Evolutionary conservation across 2,888 invertebrate species (phyloP).

Genomic region (Chloroclystis v-ata): DNA sequence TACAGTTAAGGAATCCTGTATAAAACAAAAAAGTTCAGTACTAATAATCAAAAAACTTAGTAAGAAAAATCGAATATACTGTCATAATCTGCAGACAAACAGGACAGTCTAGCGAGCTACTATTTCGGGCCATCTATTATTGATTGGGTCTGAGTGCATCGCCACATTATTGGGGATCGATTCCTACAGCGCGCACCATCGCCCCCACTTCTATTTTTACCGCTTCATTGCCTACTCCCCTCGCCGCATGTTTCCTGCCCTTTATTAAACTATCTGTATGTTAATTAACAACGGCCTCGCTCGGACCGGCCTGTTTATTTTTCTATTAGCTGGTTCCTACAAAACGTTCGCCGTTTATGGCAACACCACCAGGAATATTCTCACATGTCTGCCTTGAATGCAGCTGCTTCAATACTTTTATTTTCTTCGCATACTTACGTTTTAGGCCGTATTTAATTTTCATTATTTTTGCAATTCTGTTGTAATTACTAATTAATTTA

Average conservation of each 20-base stretch:
- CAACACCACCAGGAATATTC: slow-evolving; percentile 38
- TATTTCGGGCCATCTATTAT: slow-evolving; percentile 51
- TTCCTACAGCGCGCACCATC: slow-evolving; percentile 62
- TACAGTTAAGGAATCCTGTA: background rate
- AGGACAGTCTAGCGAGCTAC: slow-evolving; percentile 4
- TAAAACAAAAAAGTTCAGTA: background rate
- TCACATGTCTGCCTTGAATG: slow-evolving; percentile 25
- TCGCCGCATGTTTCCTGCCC: slow-evolving; percentile 73
- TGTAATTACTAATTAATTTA: no score
- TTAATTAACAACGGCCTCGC: slow-evolving; percentile 75
- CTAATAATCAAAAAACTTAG: no score
- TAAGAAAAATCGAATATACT: no score
- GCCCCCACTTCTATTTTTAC: slow-evolving; percentile 76
- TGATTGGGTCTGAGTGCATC: slow-evolving; percentile 66
- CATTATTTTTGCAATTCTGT: slow-evolving; percentile 69
- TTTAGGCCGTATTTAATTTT: slow-evolving; percentile 37
- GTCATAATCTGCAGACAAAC: no score
- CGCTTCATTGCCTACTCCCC: slow-evolving; percentile 77
- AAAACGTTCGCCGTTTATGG: slow-evolving; percentile 56
- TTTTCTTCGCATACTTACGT: slow-evolving; percentile 30
- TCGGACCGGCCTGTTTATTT: slow-evolving; percentile 62
- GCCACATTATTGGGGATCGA: slow-evolving; percentile 65
- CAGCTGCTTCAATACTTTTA: slow-evolving; percentile 38
- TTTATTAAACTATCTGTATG: slow-evolving; percentile 78
- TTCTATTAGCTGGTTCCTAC: slow-evolving; percentile 61